Base-by-base conservation (phyloP, 2,797 vertebrate genomes). In the Acestrorhynchus altus region DNA sequence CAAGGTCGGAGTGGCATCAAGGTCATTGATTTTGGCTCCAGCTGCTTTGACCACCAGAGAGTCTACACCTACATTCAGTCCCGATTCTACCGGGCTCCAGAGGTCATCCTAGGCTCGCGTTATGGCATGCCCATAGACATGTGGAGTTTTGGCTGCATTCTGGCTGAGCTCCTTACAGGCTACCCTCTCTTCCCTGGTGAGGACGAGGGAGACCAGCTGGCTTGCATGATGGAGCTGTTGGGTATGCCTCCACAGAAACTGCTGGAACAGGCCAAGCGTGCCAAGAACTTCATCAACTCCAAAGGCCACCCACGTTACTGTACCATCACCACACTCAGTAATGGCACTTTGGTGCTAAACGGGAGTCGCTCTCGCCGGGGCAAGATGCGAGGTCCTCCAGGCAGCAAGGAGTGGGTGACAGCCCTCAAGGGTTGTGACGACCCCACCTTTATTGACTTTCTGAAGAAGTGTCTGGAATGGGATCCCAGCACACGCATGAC, bases 11-110 rank as follows among this genome's bases (percentile, higher is more conserved):
- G 97, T 8, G 97, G 97, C 31, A 99, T 98, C 89, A 99, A 99
- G 90, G 97, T 99, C 54, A 99, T 99, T 63, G 98, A 99, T 91
- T 99, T 99, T 82, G 98, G 98, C 78, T 99, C 98, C 83, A 99
- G 97, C 90, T 99, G 98, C 85, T 99, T 97, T 0, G 97, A 99
- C 82, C 97, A 99, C 91, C 98, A 98, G 92, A 96, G 97, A 67
- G 95, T 99, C 47, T 99, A 99, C 89, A 99, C 98, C 0, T 99
- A 99, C 54, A 99, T 99, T 89, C 98, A 99, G 90, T 99, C 97
- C 15, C 96, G 98, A 12, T 99, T 99, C 88, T 99, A 99, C 80
- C 92, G 98, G 49, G 96, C 97, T 0, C 98, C 98, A 0, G 98
- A 99, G 89, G 94, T 99, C 68, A 98, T 99, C 84, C 89, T 99